Conservation (phyloP, 2,888 invertebrate genomes). For the Meteorus cinctellus region DNA sequence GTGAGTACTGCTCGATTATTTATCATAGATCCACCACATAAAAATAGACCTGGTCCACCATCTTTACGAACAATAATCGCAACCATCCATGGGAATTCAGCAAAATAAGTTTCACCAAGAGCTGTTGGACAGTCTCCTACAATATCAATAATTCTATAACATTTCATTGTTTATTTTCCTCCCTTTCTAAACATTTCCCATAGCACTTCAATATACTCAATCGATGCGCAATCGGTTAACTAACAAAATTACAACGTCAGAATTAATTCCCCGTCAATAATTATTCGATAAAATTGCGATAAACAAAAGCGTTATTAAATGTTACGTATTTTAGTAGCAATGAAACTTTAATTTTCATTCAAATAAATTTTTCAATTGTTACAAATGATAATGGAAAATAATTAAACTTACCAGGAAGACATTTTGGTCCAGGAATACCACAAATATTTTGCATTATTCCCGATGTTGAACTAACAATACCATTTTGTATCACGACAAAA, state of each 20-base stretch:
- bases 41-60: conserved; percentile 75
- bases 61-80: conserved; percentile 78
- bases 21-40: conserved; percentile 87
- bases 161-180: too few species aligned
- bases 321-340: too few species aligned
- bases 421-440: conserved; percentile 57
- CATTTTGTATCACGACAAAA: conserved; percentile 25
- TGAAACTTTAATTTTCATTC: too few species aligned
- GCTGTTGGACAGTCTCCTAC: conserved; percentile 69
- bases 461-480: conserved; percentile 30
- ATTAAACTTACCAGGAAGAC: conserved; percentile 54
- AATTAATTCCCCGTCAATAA: too few species aligned
- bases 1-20: conserved; percentile 84
- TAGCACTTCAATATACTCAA: too few species aligned
- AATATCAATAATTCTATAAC: not conserved
- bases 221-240: too few species aligned
- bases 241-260: too few species aligned
- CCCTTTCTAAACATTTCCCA: too few species aligned
- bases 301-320: too few species aligned
- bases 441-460: conserved; percentile 50
- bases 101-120: conserved; percentile 82
- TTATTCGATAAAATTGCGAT: too few species aligned
- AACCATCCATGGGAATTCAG: conserved; percentile 90
- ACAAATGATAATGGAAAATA: not conserved
- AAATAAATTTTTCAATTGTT: too few species aligned